Percentiles rank a stretch among this genome's conserved stretches.
Evolutionary conservation across 30 jellyfish, hydroid and myxozoan species (phyloP).

Genomic region (Pelagia noctiluca): DNA sequence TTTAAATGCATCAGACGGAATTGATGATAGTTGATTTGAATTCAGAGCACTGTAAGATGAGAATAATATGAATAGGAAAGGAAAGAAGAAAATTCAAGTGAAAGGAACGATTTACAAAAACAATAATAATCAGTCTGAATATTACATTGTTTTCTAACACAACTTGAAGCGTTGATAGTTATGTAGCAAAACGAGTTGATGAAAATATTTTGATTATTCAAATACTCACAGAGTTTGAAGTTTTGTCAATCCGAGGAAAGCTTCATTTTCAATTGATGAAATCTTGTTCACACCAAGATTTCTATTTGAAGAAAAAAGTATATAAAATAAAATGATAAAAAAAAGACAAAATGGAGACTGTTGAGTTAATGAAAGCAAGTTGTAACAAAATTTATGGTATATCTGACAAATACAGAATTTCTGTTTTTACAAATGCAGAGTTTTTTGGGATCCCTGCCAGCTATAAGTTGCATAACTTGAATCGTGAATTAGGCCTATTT

Average conservation of each 20-base stretch:
- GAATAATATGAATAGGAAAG: neutral
- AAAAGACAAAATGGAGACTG: no score
- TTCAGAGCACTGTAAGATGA: slow-evolving; percentile 71
- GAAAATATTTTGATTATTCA: neutral
- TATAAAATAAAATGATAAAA: neutral
- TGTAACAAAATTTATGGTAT: no score
- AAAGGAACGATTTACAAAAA: no score
- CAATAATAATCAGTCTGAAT: no score
- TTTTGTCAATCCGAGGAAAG: slow-evolving; percentile 84
- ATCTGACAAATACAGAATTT: no score
- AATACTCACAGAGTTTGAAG: slow-evolving; percentile 75
- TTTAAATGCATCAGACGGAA: slow-evolving; percentile 79
- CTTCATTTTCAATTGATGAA: slow-evolving; percentile 81
- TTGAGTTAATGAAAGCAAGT: no score
- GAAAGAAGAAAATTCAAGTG: neutral
- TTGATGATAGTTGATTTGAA: slow-evolving; percentile 72
- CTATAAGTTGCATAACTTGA: no score
- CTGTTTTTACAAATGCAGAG: no score
- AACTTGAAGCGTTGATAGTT: no score
- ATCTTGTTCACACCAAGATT: slow-evolving; percentile 89
- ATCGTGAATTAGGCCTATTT: no score
- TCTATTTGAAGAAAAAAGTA: slow-evolving; percentile 23
- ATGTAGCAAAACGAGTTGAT: neutral
- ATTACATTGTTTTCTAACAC: no score
- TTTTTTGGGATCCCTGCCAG: no score